Evolutionary conservation across 1,140 invertebrate species (phyloP), one percentile per base, ranked within the genome.

Genomic region (Idris sp.): DNA sequence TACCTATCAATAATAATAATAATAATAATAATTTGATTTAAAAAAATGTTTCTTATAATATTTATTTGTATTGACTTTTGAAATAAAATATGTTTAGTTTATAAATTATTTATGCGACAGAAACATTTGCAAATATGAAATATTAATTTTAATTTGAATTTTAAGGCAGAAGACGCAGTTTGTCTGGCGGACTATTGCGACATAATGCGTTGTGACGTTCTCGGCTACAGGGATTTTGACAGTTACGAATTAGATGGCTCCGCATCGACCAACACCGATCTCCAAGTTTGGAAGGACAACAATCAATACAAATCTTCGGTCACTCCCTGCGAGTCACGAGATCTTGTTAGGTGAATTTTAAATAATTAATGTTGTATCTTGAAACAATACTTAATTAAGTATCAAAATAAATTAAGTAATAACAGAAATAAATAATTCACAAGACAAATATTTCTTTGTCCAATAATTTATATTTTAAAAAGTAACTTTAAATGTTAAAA

Each of bases 121-220:
- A n/a, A n/a, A n/a, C n/a, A n/a, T n/a, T n/a, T n/a, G n/a, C n/a
- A n/a, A n/a, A 22, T 4, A 2, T 22, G 19, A 22, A 22, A 22
- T 4, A 2, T 22, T 4, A 22, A 6, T 22, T 22, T 22, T 22
- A 36, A 4, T 7, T 7, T 36, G 2, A 14, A 1, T 41, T 80
- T 81, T n/a, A 79, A 97, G 95, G 93, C 92, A 28, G 93, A 96
- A 87, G 95, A 97, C 82, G 92, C 95, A 40, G 92, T 97, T 74
- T 98, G 96, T 84, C 88, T 97, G 68, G 94, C 95, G 31, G 95
- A 97, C 83, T 97, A 94, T 83, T 98, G 96, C 89, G 96, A 98
- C 87, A 95, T 98, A 71, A 96, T 97, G 92, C 90, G 97, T 62
- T 98, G 96, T 87, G 94, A 97, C 81, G 94, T 98, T 9, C 87